Base-by-base conservation (phyloP, 2,113 vertebrate genomes). In the Rhabdornis inornatus region DNA sequence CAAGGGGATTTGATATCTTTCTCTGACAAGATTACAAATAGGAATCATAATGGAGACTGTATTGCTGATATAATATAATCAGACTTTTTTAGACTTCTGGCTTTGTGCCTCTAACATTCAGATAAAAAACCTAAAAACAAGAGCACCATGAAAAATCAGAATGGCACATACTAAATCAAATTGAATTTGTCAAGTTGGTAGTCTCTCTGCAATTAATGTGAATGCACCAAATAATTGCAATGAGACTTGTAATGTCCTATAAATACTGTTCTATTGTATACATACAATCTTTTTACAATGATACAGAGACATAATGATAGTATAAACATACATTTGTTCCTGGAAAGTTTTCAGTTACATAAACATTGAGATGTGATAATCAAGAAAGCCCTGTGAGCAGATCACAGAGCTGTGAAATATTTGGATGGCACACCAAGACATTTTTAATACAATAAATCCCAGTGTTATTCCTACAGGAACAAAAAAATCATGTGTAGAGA, bases 21-120 rank as follows among this genome's bases (percentile, higher is more conserved):
- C 75, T 82, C 82, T 88, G 89, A 90, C 53, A 56, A 93, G 89
- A 83, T 76, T 92, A 79, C 33, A 60, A 82, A 83, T 22, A 90
- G 8, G 57, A 76, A 93, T 35, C 33, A 28, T 88, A 88, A 76
- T 1, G 3, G 53, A 80, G 57, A 33, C 65, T 71, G 15, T 49
- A 28, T 22, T 59, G 56, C 15, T 88, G 88, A 71, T 85, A 37
- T 33, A 70, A 88, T 42, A 64, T 47, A 87, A 88, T 83, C 75
- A 90, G 78, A 68, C 66, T 90, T 87, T 28, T 82, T 59, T 44
- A 35, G 52, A 59, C 39, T 83, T 84, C 45, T 57, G 64, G 33
- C 25, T 79, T 85, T 47, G 27, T 64, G 21, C 53, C 28, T 75
- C 22, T 22, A 85, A 71, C 16, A 30, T 82, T 81, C 35, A 92